Evolutionary conservation across 2,797 vertebrate genomes (phyloP), one percentile per base, ranked within the genome.

Genomic region (Cossypha dichroa): DNA sequence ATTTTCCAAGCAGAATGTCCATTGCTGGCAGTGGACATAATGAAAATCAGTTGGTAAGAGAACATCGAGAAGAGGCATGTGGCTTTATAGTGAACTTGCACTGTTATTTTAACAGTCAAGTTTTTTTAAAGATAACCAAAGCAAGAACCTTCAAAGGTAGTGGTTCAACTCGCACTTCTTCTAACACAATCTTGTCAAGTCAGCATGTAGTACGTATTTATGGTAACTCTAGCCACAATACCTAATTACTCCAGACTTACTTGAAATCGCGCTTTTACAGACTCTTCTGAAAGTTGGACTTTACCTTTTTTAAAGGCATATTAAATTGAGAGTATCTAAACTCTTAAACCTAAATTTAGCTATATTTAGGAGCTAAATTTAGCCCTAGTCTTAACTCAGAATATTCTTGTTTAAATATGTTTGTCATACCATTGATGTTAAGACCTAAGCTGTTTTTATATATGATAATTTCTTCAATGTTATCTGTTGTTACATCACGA

Each of bases 361-460:
- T 84, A 15, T 75, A 46, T 78, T 81, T 87, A 84, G 85, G 62
- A 93, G 88, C 75, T 92, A 78, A 84, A 83, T 91, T 93, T 84
- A 82, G 69, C 40, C 68, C 48, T 85, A 75, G 56, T 94, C 94
- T 92, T 83, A 96, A 94, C 85, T 93, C 88, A 40, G 56, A 94
- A 94, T 95, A 72, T 94, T 95, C 94, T 97, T 97, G 94, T 96
- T 45, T 94, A 93, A 94, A 89, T 94, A 86, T 83, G 77, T 90
- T 85, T 83, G 85, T 97, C 79, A 96, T 92, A 94, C 94, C 76
- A 51, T 84, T 94, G 58, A 80, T 96, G 85, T 96, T 94, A 68
- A 94, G 82, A 94, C 59, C 77, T 94, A 89, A 91, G 38, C 26
- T 94, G 84, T 26, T 94, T 75, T 77, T 90, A 68, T 92, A 69